phyloP scores from a whole-genome alignment of 1,140 invertebrate species.

The Sinonovacula constricta region DNA sequence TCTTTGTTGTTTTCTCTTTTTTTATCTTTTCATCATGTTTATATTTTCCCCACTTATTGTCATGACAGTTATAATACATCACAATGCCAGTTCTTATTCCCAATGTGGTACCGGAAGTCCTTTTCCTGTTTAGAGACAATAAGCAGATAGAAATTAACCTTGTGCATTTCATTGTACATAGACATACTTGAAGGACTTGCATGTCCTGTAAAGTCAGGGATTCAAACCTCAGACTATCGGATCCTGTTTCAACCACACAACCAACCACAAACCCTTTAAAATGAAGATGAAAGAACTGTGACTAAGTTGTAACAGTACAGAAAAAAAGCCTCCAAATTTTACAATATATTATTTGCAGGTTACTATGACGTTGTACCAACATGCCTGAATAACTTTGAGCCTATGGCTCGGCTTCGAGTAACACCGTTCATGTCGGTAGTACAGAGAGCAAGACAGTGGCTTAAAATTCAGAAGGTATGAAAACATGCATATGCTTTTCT shows the following conservation, averaged over 20 bases:
- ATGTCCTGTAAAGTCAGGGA: background rate
- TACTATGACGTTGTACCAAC: conserved; percentile 56
- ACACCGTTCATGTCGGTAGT: conserved; percentile 55
- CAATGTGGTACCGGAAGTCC: too few relatives aligned
- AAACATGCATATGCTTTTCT: too few relatives aligned
- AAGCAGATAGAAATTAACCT: too few relatives aligned
- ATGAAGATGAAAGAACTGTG: background rate
- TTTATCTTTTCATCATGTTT: too few relatives aligned
- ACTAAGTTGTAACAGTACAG: background rate
- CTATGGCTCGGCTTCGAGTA: conserved; percentile 37
- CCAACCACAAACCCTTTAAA: background rate
- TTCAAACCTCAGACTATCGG: background rate
- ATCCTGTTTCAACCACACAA: background rate
- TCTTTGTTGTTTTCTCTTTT: too few relatives aligned
- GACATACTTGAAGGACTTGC: background rate
- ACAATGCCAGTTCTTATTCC: too few relatives aligned
- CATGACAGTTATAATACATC: too few relatives aligned
- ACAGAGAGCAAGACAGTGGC: conserved; percentile 52
- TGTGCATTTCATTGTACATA: too few relatives aligned
- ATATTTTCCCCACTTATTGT: too few relatives aligned
- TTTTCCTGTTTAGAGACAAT: too few relatives aligned
- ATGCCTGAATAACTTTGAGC: conserved; percentile 49
- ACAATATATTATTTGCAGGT: conserved; percentile 34
- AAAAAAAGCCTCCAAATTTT: background rate
- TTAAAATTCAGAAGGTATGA: conserved; percentile 53